Conservation (phyloP, 2,113 vertebrate species). For the Microcebus jonahi region DNA sequence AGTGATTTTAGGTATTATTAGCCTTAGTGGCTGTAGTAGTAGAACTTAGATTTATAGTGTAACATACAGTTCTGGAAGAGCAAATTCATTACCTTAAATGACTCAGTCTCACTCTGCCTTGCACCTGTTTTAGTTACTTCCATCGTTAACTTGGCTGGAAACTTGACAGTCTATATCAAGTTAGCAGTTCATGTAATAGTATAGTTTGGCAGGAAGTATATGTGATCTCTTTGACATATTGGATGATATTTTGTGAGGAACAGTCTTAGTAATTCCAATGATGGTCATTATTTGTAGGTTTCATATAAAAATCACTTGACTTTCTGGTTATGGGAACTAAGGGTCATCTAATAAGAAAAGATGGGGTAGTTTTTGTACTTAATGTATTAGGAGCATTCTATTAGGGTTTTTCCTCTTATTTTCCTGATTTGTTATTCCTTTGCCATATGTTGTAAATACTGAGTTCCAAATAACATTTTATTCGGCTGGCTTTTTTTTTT, state of each 20-base stretch:
- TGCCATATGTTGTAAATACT: background rate
- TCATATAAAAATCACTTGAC: background rate
- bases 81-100: slow-evolving; percentile 51
- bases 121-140: slow-evolving; percentile 47
- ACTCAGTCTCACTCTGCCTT: slow-evolving; percentile 34
- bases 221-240: slow-evolving; percentile 33
- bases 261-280: background rate
- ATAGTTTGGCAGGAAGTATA: slow-evolving; percentile 52
- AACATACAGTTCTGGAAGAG: slow-evolving; percentile 55
- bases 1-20: slow-evolving; percentile 48
- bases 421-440: slow-evolving; percentile 45
- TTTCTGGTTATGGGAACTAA: slow-evolving; percentile 40
- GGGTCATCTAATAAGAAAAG: background rate
- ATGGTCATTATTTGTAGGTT: background rate
- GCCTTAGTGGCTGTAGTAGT: background rate
- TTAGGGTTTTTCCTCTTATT: background rate
- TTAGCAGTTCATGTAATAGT: slow-evolving; percentile 41
- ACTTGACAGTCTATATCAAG: slow-evolving; percentile 47
- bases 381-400: background rate
- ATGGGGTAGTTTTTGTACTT: background rate
- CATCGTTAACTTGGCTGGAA: slow-evolving; percentile 39
- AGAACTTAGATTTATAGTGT: slow-evolving; percentile 32
- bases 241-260: slow-evolving; percentile 33
- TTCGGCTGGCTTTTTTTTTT: background rate
- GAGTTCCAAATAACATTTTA: slow-evolving; percentile 37